Evolutionary conservation across 2,797 vertebrate species (phyloP).

Genomic region (Pachyuromys duprasi): DNA sequence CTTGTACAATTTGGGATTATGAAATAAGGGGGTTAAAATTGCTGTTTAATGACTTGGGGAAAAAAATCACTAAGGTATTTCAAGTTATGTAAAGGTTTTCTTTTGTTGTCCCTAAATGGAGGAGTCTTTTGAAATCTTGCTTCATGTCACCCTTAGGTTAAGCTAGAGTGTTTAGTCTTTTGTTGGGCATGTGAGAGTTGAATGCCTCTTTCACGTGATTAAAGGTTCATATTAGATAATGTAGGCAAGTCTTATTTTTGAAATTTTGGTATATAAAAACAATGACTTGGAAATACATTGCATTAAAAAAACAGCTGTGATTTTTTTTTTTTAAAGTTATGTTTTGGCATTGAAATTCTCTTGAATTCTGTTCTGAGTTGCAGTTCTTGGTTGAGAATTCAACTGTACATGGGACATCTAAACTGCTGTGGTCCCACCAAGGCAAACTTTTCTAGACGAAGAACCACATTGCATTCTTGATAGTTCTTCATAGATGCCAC

Average conservation of each 20-base stretch:
- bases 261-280: neutral
- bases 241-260: conserved; percentile 9
- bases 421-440: neutral
- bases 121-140: conserved; percentile 5
- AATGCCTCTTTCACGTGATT: neutral
- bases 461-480: neutral
- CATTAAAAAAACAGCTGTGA: neutral
- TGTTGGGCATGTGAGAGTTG: conserved; percentile 12
- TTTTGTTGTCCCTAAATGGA: neutral
- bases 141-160: neutral
- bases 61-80: conserved; percentile 44
- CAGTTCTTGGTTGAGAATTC: neutral
- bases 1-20: conserved; percentile 8
- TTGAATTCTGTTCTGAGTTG: neutral
- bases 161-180: neutral
- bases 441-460: neutral
- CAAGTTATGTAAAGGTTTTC: conserved; percentile 41
- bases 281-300: neutral
- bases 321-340: conserved; percentile 13
- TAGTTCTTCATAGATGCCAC: neutral
- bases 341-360: conserved; percentile 22
- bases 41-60: conserved; percentile 40
- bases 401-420: neutral
- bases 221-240: neutral
- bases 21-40: conserved; percentile 13